Evolutionary conservation across 2,888 invertebrate species (phyloP), one percentile per base, ranked within the genome.

Genomic region (Tolmerus cingulatus): DNA sequence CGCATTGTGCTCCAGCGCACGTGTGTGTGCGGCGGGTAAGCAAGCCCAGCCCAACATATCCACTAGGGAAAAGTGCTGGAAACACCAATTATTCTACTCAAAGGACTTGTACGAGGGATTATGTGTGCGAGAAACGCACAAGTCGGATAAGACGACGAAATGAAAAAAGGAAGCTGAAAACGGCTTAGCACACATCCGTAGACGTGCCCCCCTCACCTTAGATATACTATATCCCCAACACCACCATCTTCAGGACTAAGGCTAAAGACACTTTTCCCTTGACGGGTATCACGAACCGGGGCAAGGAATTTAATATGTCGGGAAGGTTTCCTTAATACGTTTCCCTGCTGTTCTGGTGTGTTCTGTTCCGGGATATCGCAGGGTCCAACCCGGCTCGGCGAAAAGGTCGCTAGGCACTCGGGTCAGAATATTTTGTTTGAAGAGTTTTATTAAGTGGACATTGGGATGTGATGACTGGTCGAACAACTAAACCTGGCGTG

Each of bases 361-460:
- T 19, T 76, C n/a, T 37, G 51, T 76, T n/a, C 76, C 37, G 14
- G n/a, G 76, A 34, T 76, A 76, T 27, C 66, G 14, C 66, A 23
- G 27, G 66, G 66, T 66, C 27, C 27, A n/a, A 16, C 14, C 34
- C n/a, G 34, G 40, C 4, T 8, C 16, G 30, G 3, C 34, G 55
- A 51, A 81, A 81, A 55, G 81, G 81, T 81, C 81, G 81, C 34
- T 23, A 55, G 81, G 51, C 55, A 51, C 55, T 55, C 81, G 84
- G 84, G 84, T 84, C 66, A 34, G 77, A 76, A 86, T 86, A 86
- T 86, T 86, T 86, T 86, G 86, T 86, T 86, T 86, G 77, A 86
- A 66, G 55, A 86, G 57, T 86, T 78, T 86, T 86, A 86, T 78
- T 86, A 77, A 86, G 86, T 86, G 86, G 78, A 86, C 86, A 46